A percentile compares a stretch with the other conserved stretches of the same genome.
Conservation (phyloP, 1,140 invertebrate genomes). For the Arion vulgaris region DNA sequence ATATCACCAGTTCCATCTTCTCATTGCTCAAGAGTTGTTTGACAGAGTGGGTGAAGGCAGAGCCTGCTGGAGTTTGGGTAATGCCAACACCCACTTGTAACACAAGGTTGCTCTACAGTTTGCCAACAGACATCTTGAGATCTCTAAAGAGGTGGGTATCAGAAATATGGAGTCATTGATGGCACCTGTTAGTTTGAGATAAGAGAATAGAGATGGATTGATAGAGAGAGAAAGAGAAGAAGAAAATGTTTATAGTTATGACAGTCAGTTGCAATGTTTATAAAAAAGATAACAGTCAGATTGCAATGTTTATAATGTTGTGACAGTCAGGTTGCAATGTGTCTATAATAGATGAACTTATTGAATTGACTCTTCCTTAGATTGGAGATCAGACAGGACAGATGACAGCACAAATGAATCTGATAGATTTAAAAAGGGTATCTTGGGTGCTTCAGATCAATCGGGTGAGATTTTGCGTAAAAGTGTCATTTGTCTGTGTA, state of each 20-base stretch:
- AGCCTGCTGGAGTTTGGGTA: conserved; percentile 79
- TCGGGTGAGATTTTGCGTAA: not conserved
- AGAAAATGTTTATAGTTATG: too few species aligned
- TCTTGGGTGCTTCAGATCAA: conserved; percentile 77
- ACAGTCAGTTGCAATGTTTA: too few species aligned
- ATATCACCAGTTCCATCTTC: conserved; percentile 92
- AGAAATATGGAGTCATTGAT: too few species aligned
- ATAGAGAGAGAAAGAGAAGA: too few species aligned
- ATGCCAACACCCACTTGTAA: conserved; percentile 92
- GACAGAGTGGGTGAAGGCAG: conserved; percentile 77
- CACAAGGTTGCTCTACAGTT: conserved; percentile 93
- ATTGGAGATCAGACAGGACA: conserved; percentile 91
- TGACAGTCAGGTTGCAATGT: too few species aligned
- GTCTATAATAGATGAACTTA: too few species aligned
- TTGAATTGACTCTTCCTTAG: too few species aligned
- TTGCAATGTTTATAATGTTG: too few species aligned
- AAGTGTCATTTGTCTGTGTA: too few species aligned
- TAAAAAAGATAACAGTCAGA: too few species aligned
- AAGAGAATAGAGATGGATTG: too few species aligned
- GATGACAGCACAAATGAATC: conserved; percentile 93
- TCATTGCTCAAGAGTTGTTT: conserved; percentile 90
- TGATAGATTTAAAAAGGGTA: conserved; percentile 89
- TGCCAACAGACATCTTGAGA: conserved; percentile 87
- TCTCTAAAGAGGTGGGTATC: conserved; percentile 85
- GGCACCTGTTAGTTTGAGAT: too few species aligned